A percentile compares a stretch with the other conserved stretches of the same genome.
phyloP scores from a whole-genome alignment of 2,113 vertebrate genomes.

The Mormyrus iriodes region DNA sequence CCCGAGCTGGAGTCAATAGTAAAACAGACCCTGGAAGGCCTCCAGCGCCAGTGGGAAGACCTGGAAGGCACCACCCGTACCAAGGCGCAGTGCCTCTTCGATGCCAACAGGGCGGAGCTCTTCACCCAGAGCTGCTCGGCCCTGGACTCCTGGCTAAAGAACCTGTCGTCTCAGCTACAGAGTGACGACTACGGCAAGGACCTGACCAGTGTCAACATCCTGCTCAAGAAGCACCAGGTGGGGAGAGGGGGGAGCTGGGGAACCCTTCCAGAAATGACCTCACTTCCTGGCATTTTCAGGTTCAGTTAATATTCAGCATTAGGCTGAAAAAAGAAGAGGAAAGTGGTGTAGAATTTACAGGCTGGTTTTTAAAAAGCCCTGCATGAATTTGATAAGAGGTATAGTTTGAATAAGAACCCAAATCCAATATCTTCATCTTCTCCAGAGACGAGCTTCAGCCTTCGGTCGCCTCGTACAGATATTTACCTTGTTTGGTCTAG shows the following conservation, averaged over 20 bases:
- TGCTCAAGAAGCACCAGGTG: slow-evolving; percentile 91
- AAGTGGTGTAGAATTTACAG: background rate
- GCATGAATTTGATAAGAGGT: background rate
- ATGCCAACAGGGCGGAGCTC: slow-evolving; percentile 84
- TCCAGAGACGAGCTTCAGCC: background rate
- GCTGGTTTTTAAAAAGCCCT: background rate
- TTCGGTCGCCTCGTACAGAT: background rate
- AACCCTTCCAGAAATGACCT: background rate
- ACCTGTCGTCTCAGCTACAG: slow-evolving; percentile 74
- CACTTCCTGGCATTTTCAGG: background rate
- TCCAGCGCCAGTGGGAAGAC: slow-evolving; percentile 79
- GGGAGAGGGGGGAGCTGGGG: background rate
- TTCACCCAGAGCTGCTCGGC: slow-evolving; percentile 86
- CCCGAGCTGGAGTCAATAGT: slow-evolving; percentile 76
- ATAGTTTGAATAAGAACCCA: background rate
- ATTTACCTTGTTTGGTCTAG: background rate
- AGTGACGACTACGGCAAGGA: slow-evolving; percentile 87
- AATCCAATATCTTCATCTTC: background rate
- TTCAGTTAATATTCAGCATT: background rate
- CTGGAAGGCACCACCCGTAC: slow-evolving; percentile 78
- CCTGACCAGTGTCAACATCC: slow-evolving; percentile 84
- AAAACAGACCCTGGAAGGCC: slow-evolving; percentile 66
- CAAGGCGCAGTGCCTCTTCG: slow-evolving; percentile 85
- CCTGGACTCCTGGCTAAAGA: slow-evolving; percentile 78
- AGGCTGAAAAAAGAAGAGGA: background rate